Conservation (phyloP, 2,888 invertebrate species). For the Creontiades dilutus region DNA sequence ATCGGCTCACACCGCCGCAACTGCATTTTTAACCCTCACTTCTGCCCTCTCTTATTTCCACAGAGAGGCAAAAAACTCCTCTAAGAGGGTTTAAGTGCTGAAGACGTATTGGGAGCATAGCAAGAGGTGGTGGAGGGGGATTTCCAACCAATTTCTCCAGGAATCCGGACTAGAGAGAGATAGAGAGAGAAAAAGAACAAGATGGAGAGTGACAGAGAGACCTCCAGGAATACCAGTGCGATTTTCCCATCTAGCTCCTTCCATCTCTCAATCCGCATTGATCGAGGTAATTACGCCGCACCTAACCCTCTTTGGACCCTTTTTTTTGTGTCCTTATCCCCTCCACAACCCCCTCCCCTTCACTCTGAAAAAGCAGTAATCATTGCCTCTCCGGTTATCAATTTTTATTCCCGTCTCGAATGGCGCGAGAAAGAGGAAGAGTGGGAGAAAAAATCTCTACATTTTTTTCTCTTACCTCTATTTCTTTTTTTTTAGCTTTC, state of each 20-base stretch:
- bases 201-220: not conserved
- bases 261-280: constrained; percentile 42
- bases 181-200: not conserved
- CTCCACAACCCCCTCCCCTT: no score
- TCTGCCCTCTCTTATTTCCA: not conserved
- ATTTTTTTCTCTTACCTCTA: not conserved
- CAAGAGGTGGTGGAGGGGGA: not conserved
- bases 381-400: constrained; percentile 36
- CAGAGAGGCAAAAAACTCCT: not conserved
- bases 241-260: constrained; percentile 10
- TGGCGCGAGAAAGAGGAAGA: not conserved
- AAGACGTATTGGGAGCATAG: not conserved
- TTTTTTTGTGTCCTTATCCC: not conserved
- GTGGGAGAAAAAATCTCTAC: not conserved
- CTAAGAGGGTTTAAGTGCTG: constrained; percentile 28
- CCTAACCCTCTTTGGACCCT: constrained; percentile 36
- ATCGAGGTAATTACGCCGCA: constrained; percentile 35
- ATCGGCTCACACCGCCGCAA: not conserved
- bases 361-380: not conserved
- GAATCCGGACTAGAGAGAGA: not conserved
- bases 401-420: constrained; percentile 7
- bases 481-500: not conserved
- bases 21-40: not conserved
- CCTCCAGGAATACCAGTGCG: constrained; percentile 1
- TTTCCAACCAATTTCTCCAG: constrained; percentile 39